These are phyloP conservation scores for Girardinichthys multiradiatus DNA, from an alignment of 2,113 vertebrate species.

Conservation along the genomic window DNA sequence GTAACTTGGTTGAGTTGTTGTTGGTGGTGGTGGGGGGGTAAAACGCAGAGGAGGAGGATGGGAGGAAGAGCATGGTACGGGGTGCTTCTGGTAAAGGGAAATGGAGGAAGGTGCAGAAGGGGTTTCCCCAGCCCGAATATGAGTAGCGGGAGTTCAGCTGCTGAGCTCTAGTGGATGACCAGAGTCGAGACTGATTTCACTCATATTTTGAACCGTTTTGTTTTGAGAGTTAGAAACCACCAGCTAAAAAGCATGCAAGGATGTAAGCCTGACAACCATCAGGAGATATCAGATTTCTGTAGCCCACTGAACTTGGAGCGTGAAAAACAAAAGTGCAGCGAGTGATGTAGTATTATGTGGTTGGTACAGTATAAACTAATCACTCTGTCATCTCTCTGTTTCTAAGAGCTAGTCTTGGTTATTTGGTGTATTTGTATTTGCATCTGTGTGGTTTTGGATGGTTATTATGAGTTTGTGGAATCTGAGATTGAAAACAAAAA, in stretches of 20 bases:
- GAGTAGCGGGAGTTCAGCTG: slow-evolving; percentile 17
- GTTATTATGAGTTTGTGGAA: neutral
- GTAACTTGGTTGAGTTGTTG: slow-evolving; percentile 65
- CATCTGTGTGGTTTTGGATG: neutral
- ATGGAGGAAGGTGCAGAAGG: slow-evolving; percentile 66
- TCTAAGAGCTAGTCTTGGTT: neutral
- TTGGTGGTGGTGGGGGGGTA: slow-evolving; percentile 26
- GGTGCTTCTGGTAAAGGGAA: slow-evolving; percentile 76
- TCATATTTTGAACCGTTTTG: neutral
- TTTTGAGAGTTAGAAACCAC: slow-evolving; percentile 1
- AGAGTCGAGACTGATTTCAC: slow-evolving; percentile 20
- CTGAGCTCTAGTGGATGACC: slow-evolving; percentile 31
- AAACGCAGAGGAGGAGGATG: slow-evolving; percentile 36
- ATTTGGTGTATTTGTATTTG: neutral
- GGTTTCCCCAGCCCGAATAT: slow-evolving; percentile 64
- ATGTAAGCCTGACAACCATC: neutral
- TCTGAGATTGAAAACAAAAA: neutral
- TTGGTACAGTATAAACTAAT: slow-evolving; percentile 1
- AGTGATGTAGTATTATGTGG: slow-evolving; percentile 6
- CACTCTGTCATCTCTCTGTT: neutral
- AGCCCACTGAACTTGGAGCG: neutral
- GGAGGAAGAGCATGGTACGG: slow-evolving; percentile 47
- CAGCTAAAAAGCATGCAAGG: neutral
- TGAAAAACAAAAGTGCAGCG: slow-evolving; percentile 12
- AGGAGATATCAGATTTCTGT: neutral